Base-by-base conservation (phyloP, 2,113 vertebrate genomes). In the Thermophis baileyi region DNA sequence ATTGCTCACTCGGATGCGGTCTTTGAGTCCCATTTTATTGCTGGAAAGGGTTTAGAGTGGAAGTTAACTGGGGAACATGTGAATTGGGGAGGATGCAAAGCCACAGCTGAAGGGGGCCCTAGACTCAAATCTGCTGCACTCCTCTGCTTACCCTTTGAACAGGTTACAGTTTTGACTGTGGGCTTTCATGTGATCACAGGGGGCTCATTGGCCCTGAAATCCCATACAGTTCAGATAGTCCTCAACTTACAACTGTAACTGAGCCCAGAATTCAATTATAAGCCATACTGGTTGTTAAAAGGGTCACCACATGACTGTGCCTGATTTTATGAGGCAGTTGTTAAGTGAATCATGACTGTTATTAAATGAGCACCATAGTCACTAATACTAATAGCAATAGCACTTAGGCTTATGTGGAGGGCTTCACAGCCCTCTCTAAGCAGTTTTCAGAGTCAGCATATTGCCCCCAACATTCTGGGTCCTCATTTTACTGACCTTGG, bases 21-120 rank as follows among this genome's bases (percentile, higher is more conserved):
- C 99, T 95, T 99, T 98, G 97, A 99, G 98, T 86, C 98, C 99
- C 96, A 99, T 98, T 96, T 98, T 99, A 96, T 97, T 98, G 97
- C 99, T 99, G 97, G 11, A 8, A 93, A 0, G 35, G 91, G 63
- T n/a, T 25, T 47, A 46, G 92, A 92, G 93, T 53, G 60, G 46
- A 49, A 57, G 24, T 93, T 35, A 93, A 30, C 8, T 1, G 44
- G 30, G 30, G 1, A 7, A 81, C 22, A 22, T 24, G 14, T 50
- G 54, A 2, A 16, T 9, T 1, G 87, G 27, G 49, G 9, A 0
- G 89, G 85, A 81, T 6, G 88, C 87, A 63, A 95, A 55, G 90
- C 1, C 91, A 87, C 47, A 16, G 3, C 35, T 47, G 96, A 90
- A 96, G 95, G 1, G 0, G 54, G 0, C 0, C 0, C 60, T 2